Percentiles rank a stretch among this genome's conserved stretches.
Conservation (phyloP, 2,113 vertebrate genomes). For the Sisor rabdophorus region DNA sequence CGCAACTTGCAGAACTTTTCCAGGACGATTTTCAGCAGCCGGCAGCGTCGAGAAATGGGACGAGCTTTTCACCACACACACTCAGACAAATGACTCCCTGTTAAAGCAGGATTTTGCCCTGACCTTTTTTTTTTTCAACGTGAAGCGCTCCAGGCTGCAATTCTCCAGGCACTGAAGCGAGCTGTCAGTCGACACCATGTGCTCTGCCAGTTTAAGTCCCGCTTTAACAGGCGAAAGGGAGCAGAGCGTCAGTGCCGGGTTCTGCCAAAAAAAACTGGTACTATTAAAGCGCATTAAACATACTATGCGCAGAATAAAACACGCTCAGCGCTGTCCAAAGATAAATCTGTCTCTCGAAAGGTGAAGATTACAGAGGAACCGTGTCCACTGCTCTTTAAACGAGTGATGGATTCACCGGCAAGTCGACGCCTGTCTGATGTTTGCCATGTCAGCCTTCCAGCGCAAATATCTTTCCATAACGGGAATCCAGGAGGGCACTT, state of each 20-base stretch:
- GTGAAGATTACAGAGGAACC: slow-evolving; percentile 45
- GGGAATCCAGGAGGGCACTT: slow-evolving; percentile 49
- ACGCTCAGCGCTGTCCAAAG: slow-evolving; percentile 23
- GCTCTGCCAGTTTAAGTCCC: slow-evolving; percentile 37
- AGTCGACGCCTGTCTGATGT: slow-evolving; percentile 64
- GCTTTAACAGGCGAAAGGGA: slow-evolving; percentile 32
- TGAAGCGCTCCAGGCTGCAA: slow-evolving; percentile 39
- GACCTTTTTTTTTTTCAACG: slow-evolving; percentile 25
- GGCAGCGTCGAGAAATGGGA: slow-evolving; percentile 57
- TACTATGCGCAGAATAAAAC: slow-evolving; percentile 18
- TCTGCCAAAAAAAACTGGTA: slow-evolving; percentile 17
- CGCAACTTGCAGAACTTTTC: slow-evolving; percentile 52
- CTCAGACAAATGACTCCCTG: slow-evolving; percentile 43
- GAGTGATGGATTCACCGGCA: slow-evolving; percentile 63
- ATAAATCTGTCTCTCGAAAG: slow-evolving; percentile 21
- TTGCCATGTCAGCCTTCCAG: slow-evolving; percentile 62
- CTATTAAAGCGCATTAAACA: slow-evolving; percentile 35
- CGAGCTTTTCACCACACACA: slow-evolving; percentile 41
- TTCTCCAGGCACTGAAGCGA: slow-evolving; percentile 40
- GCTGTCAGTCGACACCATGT: slow-evolving; percentile 45
- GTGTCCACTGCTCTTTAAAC: slow-evolving; percentile 56
- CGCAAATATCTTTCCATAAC: slow-evolving; percentile 49
- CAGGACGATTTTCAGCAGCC: slow-evolving; percentile 46
- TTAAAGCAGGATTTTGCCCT: slow-evolving; percentile 36
- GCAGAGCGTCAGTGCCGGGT: slow-evolving; percentile 4